These are phyloP conservation scores for Eupristina koningsbergeri DNA, from an alignment of 1,140 invertebrate genomes.

Conservation along the genomic window DNA sequence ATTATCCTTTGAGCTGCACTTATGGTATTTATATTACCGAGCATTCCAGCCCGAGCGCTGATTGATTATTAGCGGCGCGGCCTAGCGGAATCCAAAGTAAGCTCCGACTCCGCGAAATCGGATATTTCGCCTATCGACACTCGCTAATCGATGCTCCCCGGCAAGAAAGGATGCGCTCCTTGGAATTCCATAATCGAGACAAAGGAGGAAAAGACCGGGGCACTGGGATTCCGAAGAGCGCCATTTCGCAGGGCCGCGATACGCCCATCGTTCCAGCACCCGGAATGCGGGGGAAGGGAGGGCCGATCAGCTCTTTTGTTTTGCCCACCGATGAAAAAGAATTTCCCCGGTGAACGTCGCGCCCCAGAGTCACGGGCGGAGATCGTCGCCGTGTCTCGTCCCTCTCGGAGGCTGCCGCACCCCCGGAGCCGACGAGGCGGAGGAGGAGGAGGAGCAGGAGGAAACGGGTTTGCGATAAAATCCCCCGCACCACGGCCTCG, in stretches of 20 bases:
- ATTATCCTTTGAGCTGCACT: not conserved
- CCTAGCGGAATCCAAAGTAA: not conserved
- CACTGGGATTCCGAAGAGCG: not conserved
- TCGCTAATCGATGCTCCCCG: not conserved
- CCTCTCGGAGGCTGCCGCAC: not conserved
- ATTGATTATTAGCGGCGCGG: conserved; percentile 10
- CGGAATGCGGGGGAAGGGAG: too few relatives aligned
- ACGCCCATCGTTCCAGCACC: too few relatives aligned
- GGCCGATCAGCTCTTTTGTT: too few relatives aligned
- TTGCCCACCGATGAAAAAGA: not conserved
- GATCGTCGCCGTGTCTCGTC: not conserved
- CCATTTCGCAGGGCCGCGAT: not conserved
- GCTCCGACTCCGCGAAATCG: not conserved
- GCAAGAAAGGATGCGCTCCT: not conserved
- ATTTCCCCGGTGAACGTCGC: not conserved
- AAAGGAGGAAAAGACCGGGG: not conserved
- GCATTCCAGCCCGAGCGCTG: not conserved
- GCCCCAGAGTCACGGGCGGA: too few relatives aligned
- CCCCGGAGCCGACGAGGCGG: not conserved
- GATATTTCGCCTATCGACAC: not conserved
- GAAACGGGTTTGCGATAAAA: conserved; percentile 29
- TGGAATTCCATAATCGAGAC: conserved; percentile 8
- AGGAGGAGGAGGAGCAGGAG: not conserved
- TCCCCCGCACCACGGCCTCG: not conserved
- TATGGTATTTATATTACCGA: not conserved